Evolutionary conservation across 2,888 invertebrate species (phyloP).

Genomic region (Oligia strigilis): DNA sequence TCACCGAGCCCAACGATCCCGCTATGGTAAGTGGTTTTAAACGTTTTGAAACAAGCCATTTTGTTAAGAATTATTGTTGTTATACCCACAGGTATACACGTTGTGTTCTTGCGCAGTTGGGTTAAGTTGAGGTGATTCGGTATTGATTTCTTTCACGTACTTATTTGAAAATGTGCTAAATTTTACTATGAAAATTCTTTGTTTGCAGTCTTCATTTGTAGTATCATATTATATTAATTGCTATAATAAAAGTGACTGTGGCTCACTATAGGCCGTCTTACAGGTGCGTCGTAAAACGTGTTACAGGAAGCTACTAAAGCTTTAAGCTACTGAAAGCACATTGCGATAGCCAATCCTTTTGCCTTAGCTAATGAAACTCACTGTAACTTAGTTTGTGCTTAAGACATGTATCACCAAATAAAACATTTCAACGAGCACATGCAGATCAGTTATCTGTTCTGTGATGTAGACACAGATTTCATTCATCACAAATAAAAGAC

Average conservation of each 20-base stretch:
- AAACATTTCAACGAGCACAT: background rate
- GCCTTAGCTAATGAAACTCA: background rate
- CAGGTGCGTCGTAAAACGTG: background rate
- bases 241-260: background rate
- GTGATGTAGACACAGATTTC: background rate
- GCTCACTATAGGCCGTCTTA: background rate
- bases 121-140: background rate
- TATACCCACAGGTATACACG: constrained; percentile 7
- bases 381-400: background rate
- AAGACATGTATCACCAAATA: background rate
- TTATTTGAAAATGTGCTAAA: background rate
- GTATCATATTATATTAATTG: background rate
- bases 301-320: background rate
- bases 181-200: background rate
- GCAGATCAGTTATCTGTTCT: too few species aligned
- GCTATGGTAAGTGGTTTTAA: constrained; percentile 82
- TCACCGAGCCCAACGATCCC: constrained; percentile 92
- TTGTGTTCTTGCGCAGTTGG: background rate
- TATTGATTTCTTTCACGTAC: background rate
- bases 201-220: background rate
- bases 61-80: constrained; percentile 18
- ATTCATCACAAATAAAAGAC: constrained; percentile 1
- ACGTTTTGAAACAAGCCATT: constrained; percentile 44
- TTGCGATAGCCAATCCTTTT: background rate
- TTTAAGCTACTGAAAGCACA: background rate